phyloP scores from a whole-genome alignment of 2,888 invertebrate species.

The Melolontha melolontha region DNA sequence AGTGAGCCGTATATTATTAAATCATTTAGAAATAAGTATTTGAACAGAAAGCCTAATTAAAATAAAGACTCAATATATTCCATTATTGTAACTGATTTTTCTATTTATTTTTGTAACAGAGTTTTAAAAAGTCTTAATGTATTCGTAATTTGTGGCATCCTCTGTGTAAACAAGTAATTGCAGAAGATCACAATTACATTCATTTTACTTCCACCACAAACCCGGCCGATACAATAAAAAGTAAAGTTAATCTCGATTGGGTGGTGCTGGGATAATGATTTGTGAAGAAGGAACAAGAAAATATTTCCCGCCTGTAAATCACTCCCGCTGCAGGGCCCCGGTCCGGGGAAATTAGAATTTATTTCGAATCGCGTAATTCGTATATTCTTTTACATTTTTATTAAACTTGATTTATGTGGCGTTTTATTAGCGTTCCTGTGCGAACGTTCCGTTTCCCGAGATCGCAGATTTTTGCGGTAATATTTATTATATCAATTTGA shows the following conservation, averaged over 20 bases:
- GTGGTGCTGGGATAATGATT: constrained; percentile 46
- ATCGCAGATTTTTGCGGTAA: constrained; percentile 49
- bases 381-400: constrained; percentile 52
- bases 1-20: no score
- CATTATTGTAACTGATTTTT: no score
- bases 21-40: no score
- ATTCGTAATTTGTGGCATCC: no score
- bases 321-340: constrained; percentile 45
- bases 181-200: constrained; percentile 17
- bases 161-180: neutral
- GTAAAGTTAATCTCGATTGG: constrained; percentile 38
- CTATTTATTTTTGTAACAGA: no score
- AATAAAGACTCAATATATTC: no score
- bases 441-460: constrained; percentile 48
- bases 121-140: no score
- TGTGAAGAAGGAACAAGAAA: constrained; percentile 52
- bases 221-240: constrained; percentile 19
- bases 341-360: constrained; percentile 59
- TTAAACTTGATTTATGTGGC: constrained; percentile 56
- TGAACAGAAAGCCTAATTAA: no score
- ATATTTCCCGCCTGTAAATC: constrained; percentile 57
- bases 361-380: constrained; percentile 54
- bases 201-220: constrained; percentile 20
- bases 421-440: constrained; percentile 53
- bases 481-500: constrained; percentile 46